These are phyloP conservation scores for Melieria omissa DNA, from an alignment of 2,888 invertebrate species.

Conservation along the genomic window DNA sequence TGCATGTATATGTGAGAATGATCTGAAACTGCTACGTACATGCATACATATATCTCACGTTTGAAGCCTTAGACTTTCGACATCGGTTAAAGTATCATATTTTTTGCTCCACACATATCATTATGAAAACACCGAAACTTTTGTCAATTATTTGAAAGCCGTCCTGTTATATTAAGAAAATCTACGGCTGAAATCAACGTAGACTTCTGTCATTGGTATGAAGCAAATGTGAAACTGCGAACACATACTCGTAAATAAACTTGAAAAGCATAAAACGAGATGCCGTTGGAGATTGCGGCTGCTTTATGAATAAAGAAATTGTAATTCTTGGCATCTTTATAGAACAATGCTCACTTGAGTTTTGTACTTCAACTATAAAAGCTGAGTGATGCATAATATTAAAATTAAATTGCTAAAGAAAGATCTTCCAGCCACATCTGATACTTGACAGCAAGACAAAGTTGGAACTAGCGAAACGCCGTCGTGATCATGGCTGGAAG, in stretches of 20 bases:
- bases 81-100: too few species aligned
- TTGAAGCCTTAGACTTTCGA: slow-evolving; percentile 38
- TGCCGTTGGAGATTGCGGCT: neutral
- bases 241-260: too few species aligned
- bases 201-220: too few species aligned
- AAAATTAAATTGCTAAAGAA: slow-evolving; percentile 56
- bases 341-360: neutral
- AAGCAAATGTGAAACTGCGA: too few species aligned
- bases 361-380: slow-evolving; percentile 49
- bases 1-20: neutral
- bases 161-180: too few species aligned
- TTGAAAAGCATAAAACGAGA: slow-evolving; percentile 9
- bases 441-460: too few species aligned
- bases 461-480: too few species aligned
- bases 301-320: slow-evolving; percentile 52
- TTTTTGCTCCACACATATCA: too few species aligned
- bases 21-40: neutral
- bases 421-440: slow-evolving; percentile 49
- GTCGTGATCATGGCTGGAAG: too few species aligned
- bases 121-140: too few species aligned
- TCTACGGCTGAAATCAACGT: too few species aligned
- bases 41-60: neutral
- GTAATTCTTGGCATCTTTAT: slow-evolving; percentile 52
- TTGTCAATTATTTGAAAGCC: too few species aligned
- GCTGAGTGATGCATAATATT: slow-evolving; percentile 50